Conservation (phyloP, 2,113 vertebrate genomes). For the Callipepla squamata region DNA sequence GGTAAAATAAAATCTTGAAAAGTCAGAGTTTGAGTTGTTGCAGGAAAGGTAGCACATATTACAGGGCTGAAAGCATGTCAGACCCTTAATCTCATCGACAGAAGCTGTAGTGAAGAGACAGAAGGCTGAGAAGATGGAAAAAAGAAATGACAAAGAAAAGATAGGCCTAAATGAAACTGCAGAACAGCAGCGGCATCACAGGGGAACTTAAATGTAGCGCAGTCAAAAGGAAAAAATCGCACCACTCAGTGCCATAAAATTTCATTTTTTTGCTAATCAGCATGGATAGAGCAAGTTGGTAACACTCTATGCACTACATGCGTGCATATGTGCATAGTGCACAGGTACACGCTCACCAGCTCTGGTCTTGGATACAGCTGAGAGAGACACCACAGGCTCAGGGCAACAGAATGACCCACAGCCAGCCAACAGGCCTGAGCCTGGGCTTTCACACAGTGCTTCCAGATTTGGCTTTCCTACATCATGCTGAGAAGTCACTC, state of each 20-base stretch:
- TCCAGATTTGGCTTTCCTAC: neutral
- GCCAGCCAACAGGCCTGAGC: accelerated
- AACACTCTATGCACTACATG: neutral
- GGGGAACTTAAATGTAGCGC: neutral
- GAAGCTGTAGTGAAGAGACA: neutral
- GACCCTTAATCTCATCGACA: neutral
- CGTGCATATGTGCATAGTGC: accelerated
- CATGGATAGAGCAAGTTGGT: neutral
- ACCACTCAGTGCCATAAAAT: neutral
- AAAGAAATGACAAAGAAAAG: neutral
- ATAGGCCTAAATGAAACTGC: neutral
- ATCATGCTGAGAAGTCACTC: neutral
- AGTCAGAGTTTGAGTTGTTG: neutral
- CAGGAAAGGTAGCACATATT: neutral
- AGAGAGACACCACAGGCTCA: accelerated
- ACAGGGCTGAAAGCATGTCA: neutral
- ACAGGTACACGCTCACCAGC: accelerated
- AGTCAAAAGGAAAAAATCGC: neutral
- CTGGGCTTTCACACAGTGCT: neutral
- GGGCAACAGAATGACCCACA: neutral
- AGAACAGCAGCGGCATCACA: neutral
- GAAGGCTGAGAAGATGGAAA: neutral
- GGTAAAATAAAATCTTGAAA: neutral
- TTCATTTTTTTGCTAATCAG: neutral
- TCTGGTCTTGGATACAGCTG: accelerated